Base-by-base conservation (phyloP, 2,113 vertebrate genomes). In the Ellobius talpinus region DNA sequence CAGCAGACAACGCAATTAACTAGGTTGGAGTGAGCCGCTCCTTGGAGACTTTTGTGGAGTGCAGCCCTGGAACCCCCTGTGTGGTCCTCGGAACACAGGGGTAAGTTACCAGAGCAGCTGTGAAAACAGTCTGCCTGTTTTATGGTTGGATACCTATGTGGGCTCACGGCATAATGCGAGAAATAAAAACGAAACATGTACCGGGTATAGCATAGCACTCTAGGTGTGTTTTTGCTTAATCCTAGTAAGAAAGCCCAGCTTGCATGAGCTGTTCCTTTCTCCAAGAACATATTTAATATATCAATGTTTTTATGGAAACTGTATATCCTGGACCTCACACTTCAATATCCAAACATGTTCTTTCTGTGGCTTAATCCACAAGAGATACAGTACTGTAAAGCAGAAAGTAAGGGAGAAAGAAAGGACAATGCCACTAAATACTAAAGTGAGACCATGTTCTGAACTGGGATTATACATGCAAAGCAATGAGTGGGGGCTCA, bases 81-180 rank as follows among this genome's bases (percentile, higher is more conserved):
- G 98, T 98, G 98, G 98, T 98, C 98, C 91, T 3, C 29, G 89
- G 93, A 33, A 95, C 95, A 65, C 95, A 98, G 98, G 98, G 98
- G 95, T n/a, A 92, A 97, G 96, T 10, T 58, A 91, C 79, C 89
- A 85, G 0, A 96, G 94, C 98, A 99, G 98, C 98, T 99, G 98
- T 99, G 97, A 98, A 99, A 98, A 98, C 98, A 98, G 93, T 97
- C 97, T 97, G 97, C 97, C 65, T 98, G 96, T 96, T 95, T 97
- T 24, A 0, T 97, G 98, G 98, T 98, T 98, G 98, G 98, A 98
- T 98, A 98, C 98, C 98, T 98, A 98, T 98, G 97, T 98, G 95
- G 98, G 93, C 95, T 97, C 89, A 12, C 93, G 97, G 96, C 98
- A 93, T 95, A 98, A 72, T 92, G 95, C 96, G 96, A 96, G 97